phyloP scores from a whole-genome alignment of 2,888 invertebrate species.

The Cataglyphis cursor region DNA sequence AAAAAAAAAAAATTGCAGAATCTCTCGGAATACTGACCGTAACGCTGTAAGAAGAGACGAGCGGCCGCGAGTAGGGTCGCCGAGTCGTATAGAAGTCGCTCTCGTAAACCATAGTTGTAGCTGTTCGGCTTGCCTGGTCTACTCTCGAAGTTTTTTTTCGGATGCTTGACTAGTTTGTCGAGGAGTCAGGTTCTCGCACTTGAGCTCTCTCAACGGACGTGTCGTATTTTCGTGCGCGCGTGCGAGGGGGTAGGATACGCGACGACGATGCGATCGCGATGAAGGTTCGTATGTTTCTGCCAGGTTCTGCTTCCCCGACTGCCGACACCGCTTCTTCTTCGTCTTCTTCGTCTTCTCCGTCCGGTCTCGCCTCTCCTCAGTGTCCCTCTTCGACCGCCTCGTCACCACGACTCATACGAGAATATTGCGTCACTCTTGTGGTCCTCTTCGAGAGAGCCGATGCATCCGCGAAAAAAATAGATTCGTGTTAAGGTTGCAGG shows the following conservation, averaged over 20 bases:
- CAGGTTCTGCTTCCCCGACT: slow-evolving; percentile 78
- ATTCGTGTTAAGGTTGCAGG: slow-evolving; percentile 86
- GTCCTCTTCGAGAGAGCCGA: slow-evolving; percentile 59
- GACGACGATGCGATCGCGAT: slow-evolving; percentile 81
- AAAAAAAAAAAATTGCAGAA: slow-evolving; percentile 21
- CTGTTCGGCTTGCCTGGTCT: slow-evolving; percentile 28
- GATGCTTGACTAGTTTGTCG: slow-evolving; percentile 12
- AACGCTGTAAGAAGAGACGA: slow-evolving; percentile 91
- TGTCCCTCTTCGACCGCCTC: slow-evolving; percentile 45
- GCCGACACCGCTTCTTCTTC: slow-evolving; percentile 14
- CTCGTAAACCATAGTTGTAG: slow-evolving; percentile 94
- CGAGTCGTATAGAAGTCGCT: slow-evolving; percentile 97
- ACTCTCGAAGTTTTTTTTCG: slow-evolving; percentile 48
- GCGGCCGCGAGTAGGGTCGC: slow-evolving; percentile 93
- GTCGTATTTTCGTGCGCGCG: slow-evolving; percentile 57
- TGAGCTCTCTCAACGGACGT: slow-evolving; percentile 47
- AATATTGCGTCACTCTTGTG: slow-evolving; percentile 71
- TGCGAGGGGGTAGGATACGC: slow-evolving; percentile 60
- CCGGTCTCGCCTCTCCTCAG: slow-evolving; percentile 22
- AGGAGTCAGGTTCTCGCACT: slow-evolving; percentile 34
- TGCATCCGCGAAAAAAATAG: slow-evolving; percentile 85
- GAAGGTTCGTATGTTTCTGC: slow-evolving; percentile 86
- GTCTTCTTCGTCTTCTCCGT: slow-evolving; percentile 21
- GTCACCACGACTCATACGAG: slow-evolving; percentile 29
- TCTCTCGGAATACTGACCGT: slow-evolving; percentile 90